Base-by-base conservation (phyloP, 2,113 vertebrate species). In the Halcyon malimbica region DNA sequence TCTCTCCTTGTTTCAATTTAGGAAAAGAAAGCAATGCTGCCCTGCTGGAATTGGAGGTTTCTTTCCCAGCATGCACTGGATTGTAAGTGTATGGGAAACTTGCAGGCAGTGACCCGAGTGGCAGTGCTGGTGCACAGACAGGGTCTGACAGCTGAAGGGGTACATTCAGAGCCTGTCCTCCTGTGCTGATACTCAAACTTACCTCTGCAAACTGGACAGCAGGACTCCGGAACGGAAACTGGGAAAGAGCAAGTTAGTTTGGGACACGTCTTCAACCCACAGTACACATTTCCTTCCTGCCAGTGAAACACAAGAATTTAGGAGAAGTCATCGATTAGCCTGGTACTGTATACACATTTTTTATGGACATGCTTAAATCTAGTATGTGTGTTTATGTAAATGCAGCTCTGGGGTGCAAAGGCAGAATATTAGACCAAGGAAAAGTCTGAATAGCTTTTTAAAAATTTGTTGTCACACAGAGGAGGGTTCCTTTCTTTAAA, bases 261-360 rank as follows among this genome's bases (percentile, higher is more conserved):
- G 81, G 98, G 98, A 78, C 98, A 98, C 39, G 98, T 98, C 97
- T 98, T 98, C 96, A 98, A 93, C 63, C 98, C 98, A 93, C 98
- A 98, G 81, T 98, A 98, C 35, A 98, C 98, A 29, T 98, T 98
- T 63, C 98, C 98, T 94, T 98, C 98, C 98, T 98, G 98, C 80
- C 96, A 93, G 89, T 57, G 62, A 97, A 89, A 97, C 68, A 97
- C 10, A 96, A 87, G 24, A 67, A 51, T 93, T 88, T 70, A 92
- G 74, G 26, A 82, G 48, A 6, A 60, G 29, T 31, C 6, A 13
- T 41, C 0, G 0, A 64, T 64, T 80, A 8, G 14, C 63, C 59
- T 79, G 53, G 74, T 63, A 71, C 14, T n/a, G 33, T 50, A 42
- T 29, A 60, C 51, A 63, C 8, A 19, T 44, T 83, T 93, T 75